phyloP scores from a whole-genome alignment of 2,888 invertebrate genomes.

The Kuschelorhynchus macadamiae region DNA sequence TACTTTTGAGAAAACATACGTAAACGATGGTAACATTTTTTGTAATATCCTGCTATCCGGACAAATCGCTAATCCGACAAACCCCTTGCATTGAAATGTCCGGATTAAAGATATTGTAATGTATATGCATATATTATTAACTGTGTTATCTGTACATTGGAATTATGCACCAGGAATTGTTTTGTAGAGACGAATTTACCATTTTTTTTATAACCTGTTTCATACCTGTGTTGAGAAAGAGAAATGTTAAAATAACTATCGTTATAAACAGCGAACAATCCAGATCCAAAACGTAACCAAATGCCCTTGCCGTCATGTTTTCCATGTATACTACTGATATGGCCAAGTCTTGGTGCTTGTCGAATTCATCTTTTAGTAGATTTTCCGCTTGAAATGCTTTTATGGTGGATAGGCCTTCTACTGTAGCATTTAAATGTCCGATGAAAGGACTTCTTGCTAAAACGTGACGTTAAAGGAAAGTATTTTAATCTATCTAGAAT shows the following conservation, averaged over 20 bases:
- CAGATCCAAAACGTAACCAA: conserved; percentile 56
- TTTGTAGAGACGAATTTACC: too few species aligned
- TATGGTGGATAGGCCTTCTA: conserved; percentile 82
- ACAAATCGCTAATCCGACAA: too few species aligned
- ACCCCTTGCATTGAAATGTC: too few species aligned
- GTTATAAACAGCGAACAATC: conserved; percentile 53
- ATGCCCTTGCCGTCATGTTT: conserved; percentile 53
- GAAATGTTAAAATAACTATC: conserved; percentile 46
- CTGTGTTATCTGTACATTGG: too few species aligned
- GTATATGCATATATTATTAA: too few species aligned
- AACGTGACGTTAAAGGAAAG: conserved; percentile 14
- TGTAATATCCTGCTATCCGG: too few species aligned
- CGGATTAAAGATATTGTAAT: too few species aligned
- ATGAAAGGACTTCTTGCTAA: conserved; percentile 83
- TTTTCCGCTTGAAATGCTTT: conserved; percentile 77
- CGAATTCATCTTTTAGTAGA: conserved; percentile 74
- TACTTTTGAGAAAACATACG: too few species aligned
- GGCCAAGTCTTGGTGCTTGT: conserved; percentile 71
- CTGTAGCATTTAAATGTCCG: conserved; percentile 79
- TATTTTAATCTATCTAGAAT: neutral
- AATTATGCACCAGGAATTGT: too few species aligned
- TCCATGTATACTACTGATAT: conserved; percentile 59
- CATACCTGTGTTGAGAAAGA: conserved; percentile 38
- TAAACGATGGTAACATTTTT: too few species aligned
- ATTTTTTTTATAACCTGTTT: too few species aligned